These are phyloP conservation scores for Chrysemys picta DNA, from an alignment of 2,113 vertebrate genomes.

Conservation along the genomic window DNA sequence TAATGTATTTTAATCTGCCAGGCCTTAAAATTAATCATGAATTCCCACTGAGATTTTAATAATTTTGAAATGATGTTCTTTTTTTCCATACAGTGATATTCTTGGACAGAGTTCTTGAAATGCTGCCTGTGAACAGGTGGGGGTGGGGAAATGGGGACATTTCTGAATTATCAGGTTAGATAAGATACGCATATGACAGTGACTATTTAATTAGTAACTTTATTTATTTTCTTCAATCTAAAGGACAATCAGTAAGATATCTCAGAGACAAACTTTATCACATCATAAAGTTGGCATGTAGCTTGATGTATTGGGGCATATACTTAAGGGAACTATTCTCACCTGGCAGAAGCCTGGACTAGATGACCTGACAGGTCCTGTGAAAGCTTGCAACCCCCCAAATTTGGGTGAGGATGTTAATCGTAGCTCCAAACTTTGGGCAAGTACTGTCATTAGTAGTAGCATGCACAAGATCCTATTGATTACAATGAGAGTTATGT, in stretches of 20 bases:
- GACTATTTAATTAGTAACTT: conserved; percentile 77
- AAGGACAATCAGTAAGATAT: conserved; percentile 74
- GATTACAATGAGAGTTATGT: not conserved
- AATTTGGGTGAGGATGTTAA: not conserved
- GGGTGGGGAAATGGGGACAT: conserved; percentile 62
- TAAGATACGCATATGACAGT: conserved; percentile 52
- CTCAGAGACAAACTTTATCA: conserved; percentile 76
- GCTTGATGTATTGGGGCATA: conserved; percentile 61
- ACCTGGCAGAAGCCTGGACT: not conserved
- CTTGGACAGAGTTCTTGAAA: conserved; percentile 85
- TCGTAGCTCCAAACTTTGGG: not conserved
- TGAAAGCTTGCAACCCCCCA: not conserved
- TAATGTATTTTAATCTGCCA: conserved; percentile 93
- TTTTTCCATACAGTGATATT: conserved; percentile 81
- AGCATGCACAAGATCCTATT: not conserved
- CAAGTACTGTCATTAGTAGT: not conserved
- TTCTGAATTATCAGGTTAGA: conserved; percentile 73
- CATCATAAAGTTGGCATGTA: conserved; percentile 68
- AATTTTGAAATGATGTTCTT: conserved; percentile 86
- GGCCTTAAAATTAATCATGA: conserved; percentile 92
- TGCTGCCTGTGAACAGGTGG: conserved; percentile 62
- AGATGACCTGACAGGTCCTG: conserved; percentile 8
- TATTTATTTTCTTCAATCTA: conserved; percentile 75
- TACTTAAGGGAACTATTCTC: conserved; percentile 43
- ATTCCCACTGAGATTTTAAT: conserved; percentile 93